Conservation (phyloP, 2,113 vertebrate species). For the Lutjanus erythropterus region DNA sequence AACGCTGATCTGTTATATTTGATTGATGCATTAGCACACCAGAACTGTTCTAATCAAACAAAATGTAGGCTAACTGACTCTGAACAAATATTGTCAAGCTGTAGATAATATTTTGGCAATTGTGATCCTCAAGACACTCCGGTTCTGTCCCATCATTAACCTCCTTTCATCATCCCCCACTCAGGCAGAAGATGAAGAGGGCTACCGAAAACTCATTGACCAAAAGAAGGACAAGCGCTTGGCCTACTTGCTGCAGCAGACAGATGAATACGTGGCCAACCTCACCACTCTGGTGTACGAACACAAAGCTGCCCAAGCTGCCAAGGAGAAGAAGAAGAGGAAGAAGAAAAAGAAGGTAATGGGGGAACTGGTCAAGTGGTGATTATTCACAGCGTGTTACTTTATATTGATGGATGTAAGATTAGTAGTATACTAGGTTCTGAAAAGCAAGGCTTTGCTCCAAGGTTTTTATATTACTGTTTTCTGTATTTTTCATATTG, state of each 20-base stretch:
- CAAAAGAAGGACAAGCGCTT: conserved; percentile 98
- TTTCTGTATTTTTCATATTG: neutral
- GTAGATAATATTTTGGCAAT: neutral
- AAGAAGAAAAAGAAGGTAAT: conserved; percentile 92
- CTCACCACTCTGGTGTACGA: conserved; percentile 97
- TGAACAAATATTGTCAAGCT: neutral
- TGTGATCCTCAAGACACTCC: neutral
- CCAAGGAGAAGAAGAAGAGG: conserved; percentile 97
- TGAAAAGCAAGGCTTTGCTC: neutral
- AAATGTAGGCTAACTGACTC: neutral
- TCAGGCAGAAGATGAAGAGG: conserved; percentile 98
- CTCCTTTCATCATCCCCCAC: neutral
- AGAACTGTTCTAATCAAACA: neutral
- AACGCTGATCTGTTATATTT: neutral
- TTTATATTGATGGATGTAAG: neutral
- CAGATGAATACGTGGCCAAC: conserved; percentile 98
- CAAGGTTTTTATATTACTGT: neutral
- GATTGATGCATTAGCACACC: neutral
- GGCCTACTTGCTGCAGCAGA: conserved; percentile 97
- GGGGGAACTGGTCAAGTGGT: neutral
- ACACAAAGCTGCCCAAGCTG: conserved; percentile 97
- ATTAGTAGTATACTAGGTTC: neutral
- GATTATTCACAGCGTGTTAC: neutral
- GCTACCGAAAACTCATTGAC: conserved; percentile 97
- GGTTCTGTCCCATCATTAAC: neutral